Evolutionary conservation across 1,140 invertebrate species (phyloP).

Genomic region (Marisa cornuarietis): DNA sequence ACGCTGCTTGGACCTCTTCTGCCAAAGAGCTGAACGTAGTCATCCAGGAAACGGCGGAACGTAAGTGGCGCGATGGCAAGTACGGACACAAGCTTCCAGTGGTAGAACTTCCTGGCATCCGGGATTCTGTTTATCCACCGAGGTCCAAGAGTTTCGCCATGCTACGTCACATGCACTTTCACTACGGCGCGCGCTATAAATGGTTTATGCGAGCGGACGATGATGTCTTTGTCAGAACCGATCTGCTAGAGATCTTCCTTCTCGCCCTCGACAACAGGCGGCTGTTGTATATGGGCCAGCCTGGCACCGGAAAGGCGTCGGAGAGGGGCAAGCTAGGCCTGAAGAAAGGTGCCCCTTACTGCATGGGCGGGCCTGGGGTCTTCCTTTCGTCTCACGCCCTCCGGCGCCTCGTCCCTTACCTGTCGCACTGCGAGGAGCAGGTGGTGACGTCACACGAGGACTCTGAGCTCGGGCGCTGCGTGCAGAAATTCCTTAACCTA

Average conservation of each 20-base stretch:
- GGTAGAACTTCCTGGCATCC: slow-evolving; percentile 79
- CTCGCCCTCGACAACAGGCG: slow-evolving; percentile 86
- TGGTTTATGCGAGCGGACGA: slow-evolving; percentile 98
- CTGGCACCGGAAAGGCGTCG: slow-evolving; percentile 5
- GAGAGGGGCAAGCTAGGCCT: slow-evolving; percentile 31
- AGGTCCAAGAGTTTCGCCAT: slow-evolving; percentile 98
- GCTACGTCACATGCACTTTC: slow-evolving; percentile 95
- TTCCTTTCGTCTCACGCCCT: slow-evolving; percentile 71
- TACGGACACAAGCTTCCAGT: slow-evolving; percentile 68
- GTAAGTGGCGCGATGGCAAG: not conserved
- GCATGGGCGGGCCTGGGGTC: slow-evolving; percentile 93
- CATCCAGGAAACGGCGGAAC: not conserved
- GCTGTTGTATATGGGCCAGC: slow-evolving; percentile 73
- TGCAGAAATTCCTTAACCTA: slow-evolving; percentile 86
- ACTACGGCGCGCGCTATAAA: slow-evolving; percentile 83
- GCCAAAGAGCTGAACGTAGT: not conserved
- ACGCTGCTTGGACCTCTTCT: not conserved
- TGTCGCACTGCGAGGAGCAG: slow-evolving; percentile 79
- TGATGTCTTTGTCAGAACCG: slow-evolving; percentile 90
- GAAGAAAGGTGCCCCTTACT: slow-evolving; percentile 22
- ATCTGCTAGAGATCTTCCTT: slow-evolving; percentile 83
- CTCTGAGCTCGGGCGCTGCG: slow-evolving; percentile 94
- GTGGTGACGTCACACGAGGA: slow-evolving; percentile 97
- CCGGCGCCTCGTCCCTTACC: slow-evolving; percentile 70
- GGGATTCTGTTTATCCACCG: slow-evolving; percentile 94